Conservation (phyloP, 2,113 vertebrate genomes). For the Antechinus flavipes region DNA sequence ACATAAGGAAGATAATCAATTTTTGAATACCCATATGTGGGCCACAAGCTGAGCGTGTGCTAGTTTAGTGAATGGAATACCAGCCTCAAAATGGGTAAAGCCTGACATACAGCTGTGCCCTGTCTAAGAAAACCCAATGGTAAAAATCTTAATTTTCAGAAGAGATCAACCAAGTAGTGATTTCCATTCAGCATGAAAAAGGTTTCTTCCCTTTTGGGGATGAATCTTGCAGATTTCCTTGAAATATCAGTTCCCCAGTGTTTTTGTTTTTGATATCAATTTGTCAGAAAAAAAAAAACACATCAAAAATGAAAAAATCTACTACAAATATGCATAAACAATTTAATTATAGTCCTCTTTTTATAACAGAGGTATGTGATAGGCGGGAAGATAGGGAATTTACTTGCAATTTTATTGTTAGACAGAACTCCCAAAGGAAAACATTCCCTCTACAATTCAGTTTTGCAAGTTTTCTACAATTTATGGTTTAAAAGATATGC, state of each 20-base stretch:
- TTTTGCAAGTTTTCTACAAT: neutral
- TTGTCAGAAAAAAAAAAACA: constrained; percentile 13
- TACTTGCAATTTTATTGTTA: neutral
- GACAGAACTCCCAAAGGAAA: neutral
- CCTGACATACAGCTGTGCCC: neutral
- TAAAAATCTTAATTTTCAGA: constrained; percentile 12
- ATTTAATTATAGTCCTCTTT: neutral
- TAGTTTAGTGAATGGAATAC: constrained; percentile 20
- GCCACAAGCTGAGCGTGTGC: neutral
- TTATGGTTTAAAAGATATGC: neutral
- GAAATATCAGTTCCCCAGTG: neutral
- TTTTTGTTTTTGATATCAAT: neutral
- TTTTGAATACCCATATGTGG: neutral
- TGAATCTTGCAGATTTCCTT: neutral
- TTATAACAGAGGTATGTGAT: neutral
- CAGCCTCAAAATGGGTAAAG: neutral
- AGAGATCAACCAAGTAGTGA: neutral
- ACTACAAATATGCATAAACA: neutral
- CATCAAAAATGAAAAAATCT: constrained; percentile 7
- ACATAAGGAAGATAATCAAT: constrained; percentile 6
- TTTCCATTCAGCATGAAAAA: neutral
- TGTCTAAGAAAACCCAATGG: neutral
- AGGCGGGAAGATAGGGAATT: neutral
- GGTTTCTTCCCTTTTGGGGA: neutral
- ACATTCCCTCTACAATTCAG: neutral